Base-by-base conservation (phyloP, 2,888 invertebrate species). In the Timema cristinae region DNA sequence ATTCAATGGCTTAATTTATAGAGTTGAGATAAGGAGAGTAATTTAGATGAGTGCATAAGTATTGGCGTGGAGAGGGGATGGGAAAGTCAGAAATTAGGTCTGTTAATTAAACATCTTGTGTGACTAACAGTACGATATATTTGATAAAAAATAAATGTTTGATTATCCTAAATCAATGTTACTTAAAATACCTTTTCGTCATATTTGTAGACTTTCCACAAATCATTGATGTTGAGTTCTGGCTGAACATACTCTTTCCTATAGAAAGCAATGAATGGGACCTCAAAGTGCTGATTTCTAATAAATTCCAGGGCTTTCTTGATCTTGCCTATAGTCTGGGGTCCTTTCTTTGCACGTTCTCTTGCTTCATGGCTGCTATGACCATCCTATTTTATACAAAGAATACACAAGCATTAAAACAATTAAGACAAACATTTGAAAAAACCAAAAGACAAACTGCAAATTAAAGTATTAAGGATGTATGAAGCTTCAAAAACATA, bases 221-320 rank as follows among this genome's bases (percentile, higher is more conserved):
- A 84, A 80, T 99, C 98, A 78, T 95, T 95, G 70, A 97, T 95
- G 77, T 91, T 94, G 47, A 99, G 84, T 79, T 98, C 97, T 0
- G 97, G 96, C 78, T 94, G 92, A 0, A 98, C 95, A 78, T 97
- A 97, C 82, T 99, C 99, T 82, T 99, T 99, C 49, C 98, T 89
- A 81, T 99, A 99, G 83, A 97, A 98, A 0, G 97, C 96, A 78
- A 99, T 99, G 82, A 99, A 99, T 0, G 99, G 98, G 61, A 98
- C 97, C 84, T 99, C 98, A 76, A 97, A 85, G 67, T 94, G 91
- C 79, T 97, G 95, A 81, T 97, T 97, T 59, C 98, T 85, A 90
- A 99, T 97, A 80, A 97, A 97, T 79, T 97, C 95, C 47, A 99
- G 83, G 0, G 96, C 95, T 81, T 97, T 95, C 66, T 92, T 90